Base-by-base conservation (phyloP, 1,140 invertebrate species). In the Halyomorpha halys region DNA sequence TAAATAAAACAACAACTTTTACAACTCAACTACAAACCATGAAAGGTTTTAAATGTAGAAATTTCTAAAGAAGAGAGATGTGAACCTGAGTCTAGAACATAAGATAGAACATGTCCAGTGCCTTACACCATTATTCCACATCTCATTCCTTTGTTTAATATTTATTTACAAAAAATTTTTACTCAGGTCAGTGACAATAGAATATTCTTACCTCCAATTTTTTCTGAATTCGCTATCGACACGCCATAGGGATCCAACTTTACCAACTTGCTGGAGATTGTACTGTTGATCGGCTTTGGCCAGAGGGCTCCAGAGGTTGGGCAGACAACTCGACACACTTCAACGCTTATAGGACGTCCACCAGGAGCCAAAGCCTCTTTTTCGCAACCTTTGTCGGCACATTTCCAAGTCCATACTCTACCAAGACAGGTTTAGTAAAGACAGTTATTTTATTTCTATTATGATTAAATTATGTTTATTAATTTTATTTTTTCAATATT, bases 281-380 rank as follows among this genome's bases (percentile, higher is more conserved):
- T 71, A 16, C 78, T 72, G 0, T 83, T 84, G 0, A 82, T 87
- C 6, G 87, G 86, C 67, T 76, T 80, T 1, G 88, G 88, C 86
- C 87, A 90, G 2, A 91, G 70, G 2, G 80, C 76, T 61, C 83
- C 84, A 70, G 53, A 27, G 59, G 51, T 21, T 59, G 51, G 67
- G 61, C 73, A 74, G 30, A 65, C 70, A 19, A 74, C 64, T 65
- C 71, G 73, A 61, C 73, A 74, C 8, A 60, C 63, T 4, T 64
- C 30, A n/a, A 70, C 65, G 13, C 61, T 59, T 1, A 68, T 23
- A 19, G 68, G 63, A 15, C 65, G 15, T 6, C 59, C 65, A 4
- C 51, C 62, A 13, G 63, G 66, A 21, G 56, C 16, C 11, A 65
- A 27, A 15, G 14, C n/a, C 9, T 39, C 11, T 45, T 66, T 66